Evolutionary conservation across 2,797 vertebrate species (phyloP).

Genomic region (Rhinoraja longicauda): DNA sequence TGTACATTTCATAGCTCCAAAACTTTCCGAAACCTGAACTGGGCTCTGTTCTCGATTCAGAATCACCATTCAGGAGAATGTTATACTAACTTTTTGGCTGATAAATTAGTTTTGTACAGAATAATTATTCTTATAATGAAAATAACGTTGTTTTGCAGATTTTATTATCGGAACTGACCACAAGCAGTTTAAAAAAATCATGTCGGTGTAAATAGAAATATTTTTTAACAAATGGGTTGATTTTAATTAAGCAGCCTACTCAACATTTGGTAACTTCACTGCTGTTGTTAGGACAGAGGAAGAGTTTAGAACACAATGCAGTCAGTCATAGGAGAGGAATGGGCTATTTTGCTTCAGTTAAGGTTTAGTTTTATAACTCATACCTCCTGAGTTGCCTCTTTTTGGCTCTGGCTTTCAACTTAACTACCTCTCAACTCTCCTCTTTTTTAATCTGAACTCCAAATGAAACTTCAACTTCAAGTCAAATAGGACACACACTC

Average conservation of each 20-base stretch:
- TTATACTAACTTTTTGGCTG: neutral
- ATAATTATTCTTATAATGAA: constrained; percentile 9
- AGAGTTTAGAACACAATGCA: no score
- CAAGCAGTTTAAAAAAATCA: neutral
- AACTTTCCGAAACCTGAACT: neutral
- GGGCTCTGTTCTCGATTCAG: neutral
- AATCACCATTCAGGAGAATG: neutral
- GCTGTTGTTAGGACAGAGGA: neutral
- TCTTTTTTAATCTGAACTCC: no score
- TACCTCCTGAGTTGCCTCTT: no score
- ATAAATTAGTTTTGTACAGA: neutral
- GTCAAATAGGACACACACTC: no score
- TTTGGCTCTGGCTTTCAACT: no score
- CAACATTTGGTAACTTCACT: neutral
- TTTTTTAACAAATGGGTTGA: neutral
- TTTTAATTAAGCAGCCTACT: neutral
- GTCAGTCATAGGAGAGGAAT: no score
- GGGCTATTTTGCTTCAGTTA: no score
- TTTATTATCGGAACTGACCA: neutral
- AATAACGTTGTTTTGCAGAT: neutral
- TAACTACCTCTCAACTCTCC: no score
- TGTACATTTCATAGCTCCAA: neutral
- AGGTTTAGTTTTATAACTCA: no score
- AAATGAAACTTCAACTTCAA: no score
- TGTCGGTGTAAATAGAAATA: neutral